These are phyloP conservation scores for Macroramphosus scolopax DNA, from an alignment of 2,797 vertebrate species.

Conservation along the genomic window DNA sequence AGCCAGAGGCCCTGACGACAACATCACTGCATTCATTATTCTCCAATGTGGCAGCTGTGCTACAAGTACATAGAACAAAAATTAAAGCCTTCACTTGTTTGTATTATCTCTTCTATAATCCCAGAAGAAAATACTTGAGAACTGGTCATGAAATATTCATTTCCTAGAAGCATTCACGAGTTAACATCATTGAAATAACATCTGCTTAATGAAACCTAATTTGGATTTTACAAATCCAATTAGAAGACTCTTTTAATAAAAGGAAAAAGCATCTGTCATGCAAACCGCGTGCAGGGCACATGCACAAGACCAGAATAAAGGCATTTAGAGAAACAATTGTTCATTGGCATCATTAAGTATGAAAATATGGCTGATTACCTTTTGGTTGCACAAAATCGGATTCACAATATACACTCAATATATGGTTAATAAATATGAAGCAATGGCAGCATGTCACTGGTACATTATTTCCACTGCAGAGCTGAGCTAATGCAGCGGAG, in stretches of 20 bases:
- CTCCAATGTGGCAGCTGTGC: conserved; percentile 30
- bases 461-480: conserved; percentile 8
- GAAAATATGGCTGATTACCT: conserved; percentile 24
- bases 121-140: conserved; percentile 16
- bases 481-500: conserved; percentile 14
- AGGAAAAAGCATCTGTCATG: conserved; percentile 43
- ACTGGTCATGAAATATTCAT: conserved; percentile 12
- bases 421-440: conserved; percentile 12
- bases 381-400: conserved; percentile 43
- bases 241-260: conserved; percentile 18
- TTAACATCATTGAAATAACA: too few species aligned
- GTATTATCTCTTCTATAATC: conserved; percentile 18
- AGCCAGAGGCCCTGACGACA: conserved; percentile 18
- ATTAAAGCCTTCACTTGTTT: too few species aligned
- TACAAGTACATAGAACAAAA: conserved; percentile 33
- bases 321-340: conserved; percentile 32
- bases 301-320: conserved; percentile 41
- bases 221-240: conserved; percentile 38
- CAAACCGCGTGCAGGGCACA: conserved; percentile 58
- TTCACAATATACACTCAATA: conserved; percentile 11
- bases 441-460: conserved; percentile 10
- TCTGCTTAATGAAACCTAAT: conserved; percentile 37
- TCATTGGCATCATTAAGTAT: conserved; percentile 25
- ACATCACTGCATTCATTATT: conserved; percentile 33
- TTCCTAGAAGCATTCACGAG: conserved; percentile 17